Conservation (phyloP, 2,888 invertebrate species). For the Corbicula japonica region DNA sequence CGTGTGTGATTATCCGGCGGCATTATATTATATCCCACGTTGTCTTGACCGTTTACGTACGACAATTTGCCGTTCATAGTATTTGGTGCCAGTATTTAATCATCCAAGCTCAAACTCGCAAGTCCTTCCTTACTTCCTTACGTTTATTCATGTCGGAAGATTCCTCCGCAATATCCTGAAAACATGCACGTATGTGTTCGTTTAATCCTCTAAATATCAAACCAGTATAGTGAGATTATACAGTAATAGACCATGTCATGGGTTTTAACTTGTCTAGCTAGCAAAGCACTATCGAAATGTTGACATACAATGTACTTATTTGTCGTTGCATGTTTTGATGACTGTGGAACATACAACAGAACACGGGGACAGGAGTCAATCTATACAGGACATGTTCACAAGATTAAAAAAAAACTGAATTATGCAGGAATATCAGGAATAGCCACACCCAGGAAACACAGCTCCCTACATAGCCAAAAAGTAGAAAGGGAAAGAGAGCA, state of each 20-base stretch:
- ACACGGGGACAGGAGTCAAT: not conserved
- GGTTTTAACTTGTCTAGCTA: too few relatives aligned
- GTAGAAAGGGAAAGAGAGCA: too few relatives aligned
- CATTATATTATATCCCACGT: too few relatives aligned
- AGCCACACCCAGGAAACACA: too few relatives aligned
- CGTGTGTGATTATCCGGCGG: too few relatives aligned
- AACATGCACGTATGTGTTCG: not conserved
- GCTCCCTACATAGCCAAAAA: too few relatives aligned
- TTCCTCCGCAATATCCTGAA: not conserved
- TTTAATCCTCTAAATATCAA: not conserved
- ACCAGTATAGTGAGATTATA: too few relatives aligned
- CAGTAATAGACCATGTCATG: too few relatives aligned
- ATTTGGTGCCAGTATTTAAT: slow-evolving; percentile 21
- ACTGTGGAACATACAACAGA: not conserved
- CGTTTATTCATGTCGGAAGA: slow-evolving; percentile 13
- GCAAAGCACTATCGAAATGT: not conserved
- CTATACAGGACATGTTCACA: too few relatives aligned
- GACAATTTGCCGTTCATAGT: slow-evolving; percentile 5
- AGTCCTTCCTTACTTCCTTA: slow-evolving; percentile 14
- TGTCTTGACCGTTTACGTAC: slow-evolving; percentile 15
- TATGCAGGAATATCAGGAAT: too few relatives aligned
- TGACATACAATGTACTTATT: not conserved
- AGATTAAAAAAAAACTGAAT: too few relatives aligned
- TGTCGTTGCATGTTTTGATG: not conserved
- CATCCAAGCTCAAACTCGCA: slow-evolving; percentile 17